Evolutionary conservation across 2,113 vertebrate genomes (phyloP).

Genomic region (Xyliphius kryptos): DNA sequence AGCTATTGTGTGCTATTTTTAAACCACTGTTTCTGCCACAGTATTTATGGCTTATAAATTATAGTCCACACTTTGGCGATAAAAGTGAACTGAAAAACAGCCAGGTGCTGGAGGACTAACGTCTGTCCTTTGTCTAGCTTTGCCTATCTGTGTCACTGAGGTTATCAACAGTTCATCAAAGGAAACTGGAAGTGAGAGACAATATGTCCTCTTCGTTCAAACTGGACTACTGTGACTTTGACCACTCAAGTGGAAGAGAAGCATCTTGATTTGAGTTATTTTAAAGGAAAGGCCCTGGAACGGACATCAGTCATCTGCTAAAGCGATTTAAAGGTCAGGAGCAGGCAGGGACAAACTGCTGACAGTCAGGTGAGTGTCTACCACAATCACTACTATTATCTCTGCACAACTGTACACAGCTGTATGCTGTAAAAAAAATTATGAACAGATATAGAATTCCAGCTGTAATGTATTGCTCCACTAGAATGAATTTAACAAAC

Average conservation of each 20-base stretch:
- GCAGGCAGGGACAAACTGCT: slow-evolving; percentile 40
- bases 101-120: slow-evolving; percentile 56
- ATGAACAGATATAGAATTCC: too few relatives aligned
- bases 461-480: background rate
- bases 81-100: slow-evolving; percentile 53
- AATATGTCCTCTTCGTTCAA: slow-evolving; percentile 55
- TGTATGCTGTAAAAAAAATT: too few relatives aligned
- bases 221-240: slow-evolving; percentile 40
- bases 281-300: slow-evolving; percentile 53
- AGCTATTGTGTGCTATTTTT: slow-evolving; percentile 34
- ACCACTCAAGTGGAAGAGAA: slow-evolving; percentile 49
- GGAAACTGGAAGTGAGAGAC: slow-evolving; percentile 69
- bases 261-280: slow-evolving; percentile 49
- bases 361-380: slow-evolving; percentile 38
- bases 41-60: slow-evolving; percentile 30
- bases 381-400: background rate
- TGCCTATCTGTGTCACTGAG: slow-evolving; percentile 51
- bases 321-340: slow-evolving; percentile 50
- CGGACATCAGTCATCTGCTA: slow-evolving; percentile 61
- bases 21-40: slow-evolving; percentile 26
- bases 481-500: background rate
- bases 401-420: too few relatives aligned
- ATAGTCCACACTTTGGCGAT: slow-evolving; percentile 49
- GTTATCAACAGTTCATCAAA: slow-evolving; percentile 67
- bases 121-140: slow-evolving; percentile 49